Percentiles rank a stretch among this genome's conserved stretches.
Evolutionary conservation across 2,113 vertebrate species (phyloP).

Genomic region (Potamarius usumacintae): DNA sequence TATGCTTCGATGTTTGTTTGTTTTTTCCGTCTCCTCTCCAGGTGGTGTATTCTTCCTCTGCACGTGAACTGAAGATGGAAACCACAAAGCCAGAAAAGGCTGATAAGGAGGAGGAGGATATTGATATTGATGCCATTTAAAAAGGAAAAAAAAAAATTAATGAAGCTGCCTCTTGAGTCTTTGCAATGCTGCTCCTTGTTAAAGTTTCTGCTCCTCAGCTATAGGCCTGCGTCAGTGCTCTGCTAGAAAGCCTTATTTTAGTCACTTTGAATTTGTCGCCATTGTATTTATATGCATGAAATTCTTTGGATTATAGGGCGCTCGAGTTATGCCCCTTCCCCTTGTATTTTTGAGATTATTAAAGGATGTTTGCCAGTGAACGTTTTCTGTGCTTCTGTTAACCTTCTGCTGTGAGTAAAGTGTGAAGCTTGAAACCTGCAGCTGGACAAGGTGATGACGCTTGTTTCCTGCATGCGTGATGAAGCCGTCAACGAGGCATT

Average conservation of each 20-base stretch:
- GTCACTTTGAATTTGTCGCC: conserved; percentile 50
- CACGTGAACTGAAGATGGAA: conserved; percentile 94
- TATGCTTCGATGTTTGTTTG: conserved; percentile 1
- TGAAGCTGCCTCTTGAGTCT: conserved; percentile 41
- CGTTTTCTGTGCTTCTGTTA: background rate
- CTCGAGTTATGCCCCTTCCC: conserved; percentile 56
- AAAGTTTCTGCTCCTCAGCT: conserved; percentile 37
- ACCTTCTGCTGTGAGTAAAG: background rate
- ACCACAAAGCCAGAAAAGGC: conserved; percentile 83
- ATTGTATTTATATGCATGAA: conserved; percentile 57
- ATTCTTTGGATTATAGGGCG: conserved; percentile 44
- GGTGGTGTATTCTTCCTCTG: conserved; percentile 95
- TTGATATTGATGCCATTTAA: conserved; percentile 98
- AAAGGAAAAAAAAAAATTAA: conserved; percentile 45
- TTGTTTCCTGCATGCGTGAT: background rate
- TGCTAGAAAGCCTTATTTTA: conserved; percentile 49
- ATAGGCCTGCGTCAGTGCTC: conserved; percentile 39
- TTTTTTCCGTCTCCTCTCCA: conserved; percentile 56
- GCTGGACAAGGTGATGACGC: background rate
- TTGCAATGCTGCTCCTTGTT: conserved; percentile 43
- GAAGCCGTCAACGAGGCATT: background rate
- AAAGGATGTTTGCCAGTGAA: conserved; percentile 73
- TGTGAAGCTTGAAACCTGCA: background rate
- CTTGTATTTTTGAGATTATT: conserved; percentile 74
- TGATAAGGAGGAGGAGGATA: conserved; percentile 89